Evolutionary conservation across 2,888 invertebrate genomes (phyloP), one percentile per base, ranked within the genome.

Genomic region (Trachelus tabidus): DNA sequence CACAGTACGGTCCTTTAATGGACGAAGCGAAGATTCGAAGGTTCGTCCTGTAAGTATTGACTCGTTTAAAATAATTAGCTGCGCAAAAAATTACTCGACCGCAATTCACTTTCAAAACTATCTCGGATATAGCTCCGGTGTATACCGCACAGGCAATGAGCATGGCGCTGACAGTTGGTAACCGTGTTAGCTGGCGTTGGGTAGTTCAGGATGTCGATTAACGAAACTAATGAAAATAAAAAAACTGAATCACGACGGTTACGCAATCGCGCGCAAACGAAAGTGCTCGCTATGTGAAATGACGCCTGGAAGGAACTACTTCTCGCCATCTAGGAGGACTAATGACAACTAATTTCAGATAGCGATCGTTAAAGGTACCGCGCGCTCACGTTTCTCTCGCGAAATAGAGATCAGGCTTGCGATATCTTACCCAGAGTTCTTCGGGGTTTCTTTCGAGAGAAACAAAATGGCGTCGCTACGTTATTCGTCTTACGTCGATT

Each of bases 71-170:
- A 31, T 71, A 71, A 31, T 31, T 34, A 33, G 71, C 71, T 30
- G 12, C 12, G 23, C 56, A 12, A 69, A 76, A 77, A 73, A 74
- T 71, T 75, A 71, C 31, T 76, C 69, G 73, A 73, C 78, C 75
- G 78, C 75, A 78, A 78, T 78, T 78, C 78, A 78, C 78, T 78
- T 78, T 78, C 78, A 78, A 56, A 78, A 78, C 78, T 78, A 75
- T 78, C 78, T 71, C 78, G 75, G 34, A 35, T 23, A 23, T 11
- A 11, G 33, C 31, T 12, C 30, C 71, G 76, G 4, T 15, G 40
- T 40, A 34, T 34, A 12, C 35, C 34, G 12, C 12, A 40, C 40
- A 31, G 15, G 30, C 15, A 73, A 56, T 4, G 73, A 73, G 15
- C 23, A 56, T 9, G 56, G 56, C 23, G 56, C 23, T 23, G 56